These are phyloP conservation scores for Aphaenogaster floridana DNA, from an alignment of 1,140 invertebrate genomes.

Conservation along the genomic window DNA sequence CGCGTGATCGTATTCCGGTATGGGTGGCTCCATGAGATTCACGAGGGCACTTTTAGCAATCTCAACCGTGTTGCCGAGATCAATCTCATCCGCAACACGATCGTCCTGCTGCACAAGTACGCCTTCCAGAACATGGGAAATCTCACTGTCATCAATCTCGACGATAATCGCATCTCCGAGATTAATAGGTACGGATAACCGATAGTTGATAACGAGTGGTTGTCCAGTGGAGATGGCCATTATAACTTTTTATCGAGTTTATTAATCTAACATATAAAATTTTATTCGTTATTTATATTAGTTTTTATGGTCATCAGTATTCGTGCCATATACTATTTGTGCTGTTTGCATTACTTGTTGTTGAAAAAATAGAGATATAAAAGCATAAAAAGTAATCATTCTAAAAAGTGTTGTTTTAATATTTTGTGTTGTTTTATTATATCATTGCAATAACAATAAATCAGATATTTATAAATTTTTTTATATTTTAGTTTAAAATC, in stretches of 20 bases:
- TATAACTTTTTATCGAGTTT: constrained; percentile 4
- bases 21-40: constrained; percentile 90
- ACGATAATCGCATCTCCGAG: constrained; percentile 91
- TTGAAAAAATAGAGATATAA: not conserved
- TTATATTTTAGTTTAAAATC: too few species aligned
- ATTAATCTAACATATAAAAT: not conserved
- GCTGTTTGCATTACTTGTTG: not conserved
- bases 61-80: constrained; percentile 90
- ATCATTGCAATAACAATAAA: not conserved
- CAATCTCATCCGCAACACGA: constrained; percentile 90
- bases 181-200: constrained; percentile 88
- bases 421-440: not conserved
- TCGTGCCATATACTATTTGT: not conserved
- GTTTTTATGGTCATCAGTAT: not conserved
- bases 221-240: not conserved
- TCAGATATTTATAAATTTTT: not conserved
- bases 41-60: constrained; percentile 91
- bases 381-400: not conserved
- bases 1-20: constrained; percentile 90
- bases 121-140: constrained; percentile 90
- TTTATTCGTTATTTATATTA: not conserved
- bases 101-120: constrained; percentile 89
- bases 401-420: not conserved
- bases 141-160: constrained; percentile 89
- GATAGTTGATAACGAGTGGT: not conserved